Base-by-base conservation (phyloP, 2,113 vertebrate genomes). In the Pangasianodon gigas region DNA sequence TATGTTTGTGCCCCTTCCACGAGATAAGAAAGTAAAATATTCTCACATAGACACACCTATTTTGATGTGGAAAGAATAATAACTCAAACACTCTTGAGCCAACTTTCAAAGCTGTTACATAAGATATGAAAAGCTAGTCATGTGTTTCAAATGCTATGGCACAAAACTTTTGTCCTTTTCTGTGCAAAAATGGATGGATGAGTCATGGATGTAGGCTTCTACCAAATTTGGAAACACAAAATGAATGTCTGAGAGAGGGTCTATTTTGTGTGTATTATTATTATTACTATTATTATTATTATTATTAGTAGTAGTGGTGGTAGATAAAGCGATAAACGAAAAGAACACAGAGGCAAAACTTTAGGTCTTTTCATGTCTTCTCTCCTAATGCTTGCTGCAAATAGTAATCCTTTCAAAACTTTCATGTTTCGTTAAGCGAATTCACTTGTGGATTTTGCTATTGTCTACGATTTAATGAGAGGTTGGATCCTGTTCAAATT, bases 1-100 rank as follows among this genome's bases (percentile, higher is more conserved):
- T 90, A 85, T 74, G 52, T 71, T 86, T 90, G 54, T 82, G 24
- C 26, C 74, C 21, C n/a, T 41, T 82, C 83, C 32, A n/a, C 14
- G 6, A 91, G 88, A 92, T 67, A 48, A 54, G 85, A 89, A 88
- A 69, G 77, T 44, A 4, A 81, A 87, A 84, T 79, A 79, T 85
- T 54, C 29, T 26, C 19, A 56, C 18, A 85, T 37, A 87, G 77
- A 69, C 83, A 91, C 86, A 90, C 88, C 88, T 82, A 37, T 80
- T 88, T 87, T 60, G 16, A 71, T 48, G 82, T 54, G 48, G 48
- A 32, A 37, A 65, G 41, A 32, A 56, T 21, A 58, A 83, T 83
- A 58, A 37, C 29, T 32, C 41, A 85, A 67, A 51, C 48, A 71
- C 65, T 67, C 41, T 32, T 71, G 46, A 46, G 7, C 8, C 18